Percentiles rank a stretch among this genome's conserved stretches.
Evolutionary conservation across 2,888 invertebrate species (phyloP).

Genomic region (Ariolimax columbianus): DNA sequence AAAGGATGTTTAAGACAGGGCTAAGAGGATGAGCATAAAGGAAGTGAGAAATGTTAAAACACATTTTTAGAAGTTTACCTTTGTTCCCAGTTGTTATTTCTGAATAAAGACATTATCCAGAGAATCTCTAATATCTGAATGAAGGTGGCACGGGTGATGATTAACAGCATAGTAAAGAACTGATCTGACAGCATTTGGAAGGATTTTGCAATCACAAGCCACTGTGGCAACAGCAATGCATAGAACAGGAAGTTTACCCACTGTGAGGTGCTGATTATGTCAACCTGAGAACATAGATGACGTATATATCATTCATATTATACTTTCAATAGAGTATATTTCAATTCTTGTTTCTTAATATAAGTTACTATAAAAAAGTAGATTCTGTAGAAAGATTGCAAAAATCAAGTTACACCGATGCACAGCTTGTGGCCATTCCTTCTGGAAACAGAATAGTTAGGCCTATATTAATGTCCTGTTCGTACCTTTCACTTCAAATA

Average conservation of each 20-base stretch:
- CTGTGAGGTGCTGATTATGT: constrained; percentile 56
- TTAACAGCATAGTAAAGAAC: constrained; percentile 65
- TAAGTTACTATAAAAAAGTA: not conserved
- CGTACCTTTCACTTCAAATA: too few species aligned
- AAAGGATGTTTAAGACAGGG: too few species aligned
- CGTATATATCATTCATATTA: not conserved
- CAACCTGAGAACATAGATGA: constrained; percentile 56
- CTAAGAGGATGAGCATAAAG: too few species aligned
- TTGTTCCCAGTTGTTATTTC: constrained; percentile 47
- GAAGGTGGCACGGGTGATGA: constrained; percentile 62
- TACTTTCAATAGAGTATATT: not conserved
- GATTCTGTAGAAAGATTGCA: not conserved
- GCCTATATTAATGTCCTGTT: too few species aligned
- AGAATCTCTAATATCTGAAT: constrained; percentile 64
- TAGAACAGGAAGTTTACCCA: constrained; percentile 62
- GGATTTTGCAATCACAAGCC: constrained; percentile 63
- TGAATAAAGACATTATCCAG: constrained; percentile 55
- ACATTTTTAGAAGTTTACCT: constrained; percentile 15
- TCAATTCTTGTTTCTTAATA: not conserved
- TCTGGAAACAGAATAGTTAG: too few species aligned
- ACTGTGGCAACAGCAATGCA: constrained; percentile 65
- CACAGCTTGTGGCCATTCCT: too few species aligned
- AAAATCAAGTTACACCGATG: too few species aligned
- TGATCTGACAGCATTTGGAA: constrained; percentile 65
- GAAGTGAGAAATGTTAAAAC: too few species aligned